Base-by-base conservation (phyloP, 2,113 vertebrate species). In the Cyanoderma ruficeps region DNA sequence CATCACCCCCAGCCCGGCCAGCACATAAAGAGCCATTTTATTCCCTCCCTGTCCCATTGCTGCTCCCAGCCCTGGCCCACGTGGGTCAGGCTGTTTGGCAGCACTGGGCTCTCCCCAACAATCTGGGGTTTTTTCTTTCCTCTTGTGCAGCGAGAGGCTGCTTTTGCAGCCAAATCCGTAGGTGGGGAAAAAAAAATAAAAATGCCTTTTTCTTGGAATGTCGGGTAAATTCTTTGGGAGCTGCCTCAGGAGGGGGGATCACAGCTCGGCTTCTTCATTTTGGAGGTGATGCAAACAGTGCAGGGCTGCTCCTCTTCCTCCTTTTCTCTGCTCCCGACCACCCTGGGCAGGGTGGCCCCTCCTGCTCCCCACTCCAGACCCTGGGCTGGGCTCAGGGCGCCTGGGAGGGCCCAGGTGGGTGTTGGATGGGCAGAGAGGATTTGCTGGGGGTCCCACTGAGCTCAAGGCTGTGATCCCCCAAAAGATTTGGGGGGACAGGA, bases 1-100 rank as follows among this genome's bases (percentile, higher is more conserved):
- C 67, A 23, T 94, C 96, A 55, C 65, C 91, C 88, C 87, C 72
- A 39, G 78, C 60, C 49, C 17, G 9, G 52, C 74, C 67, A 35
- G 13, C 41, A 17, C 90, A 98, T 96, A 97, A 98, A 98, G 95
- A 88, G 8, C 44, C 52, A 22, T 68, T 97, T 98, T 31, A 97
- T 97, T 95, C 65, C 50, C 63, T 76, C 52, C 79, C 42, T 8
- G 55, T 31, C 24, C 71, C 44, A 5, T 47, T 95, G 53, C 94
- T 71, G 47, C 95, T 96, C 84, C 59, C 83, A 81, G 79, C 84
- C 50, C 47, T 3, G 49, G 70, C 92, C 94, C 94, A 89, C 28
- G 28, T 79, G 74, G 87, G 12, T 70, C 56, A 0, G 19, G 52
- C 80, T 60, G 11, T 41, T 94, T 94, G 91, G 92, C 80, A 72